Conservation (phyloP, 2,113 vertebrate genomes). For the Alectura lathami region DNA sequence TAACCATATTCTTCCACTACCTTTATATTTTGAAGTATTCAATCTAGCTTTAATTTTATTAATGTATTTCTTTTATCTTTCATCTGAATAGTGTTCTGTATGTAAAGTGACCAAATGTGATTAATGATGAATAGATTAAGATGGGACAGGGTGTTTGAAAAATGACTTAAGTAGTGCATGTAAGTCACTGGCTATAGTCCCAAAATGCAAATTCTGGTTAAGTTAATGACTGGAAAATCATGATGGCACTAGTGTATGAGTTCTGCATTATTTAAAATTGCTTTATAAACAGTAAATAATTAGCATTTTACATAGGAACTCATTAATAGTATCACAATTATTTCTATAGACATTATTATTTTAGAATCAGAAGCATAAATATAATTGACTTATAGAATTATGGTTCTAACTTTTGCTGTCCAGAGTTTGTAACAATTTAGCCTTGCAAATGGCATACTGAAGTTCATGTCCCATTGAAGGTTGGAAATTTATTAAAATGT, state of each 20-base stretch:
- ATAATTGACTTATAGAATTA: not conserved
- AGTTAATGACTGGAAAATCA: conserved; percentile 86
- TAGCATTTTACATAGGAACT: conserved; percentile 64
- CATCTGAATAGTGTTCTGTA: conserved; percentile 82
- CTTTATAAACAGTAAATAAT: conserved; percentile 85
- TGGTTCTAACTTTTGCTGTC: not conserved
- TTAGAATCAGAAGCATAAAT: conserved; percentile 11
- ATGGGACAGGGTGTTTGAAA: conserved; percentile 84
- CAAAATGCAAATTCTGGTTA: conserved; percentile 85
- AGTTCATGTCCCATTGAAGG: conserved; percentile 56
- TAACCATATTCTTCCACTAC: conserved; percentile 56
- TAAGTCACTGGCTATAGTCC: conserved; percentile 83
- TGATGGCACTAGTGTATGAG: conserved; percentile 66
- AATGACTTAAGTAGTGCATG: conserved; percentile 82
- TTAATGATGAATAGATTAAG: conserved; percentile 86
- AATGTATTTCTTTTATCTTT: conserved; percentile 86
- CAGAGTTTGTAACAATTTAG: not conserved
- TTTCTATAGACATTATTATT: conserved; percentile 35
- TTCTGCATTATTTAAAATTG: conserved; percentile 74
- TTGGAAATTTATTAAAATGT: conserved; percentile 38
- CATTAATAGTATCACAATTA: conserved; percentile 62
- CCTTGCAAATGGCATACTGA: not conserved
- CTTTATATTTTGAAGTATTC: conserved; percentile 78
- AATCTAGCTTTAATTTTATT: conserved; percentile 77
- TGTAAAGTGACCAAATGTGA: conserved; percentile 85